Evolutionary conservation across 1,140 invertebrate species (phyloP), one percentile per base, ranked within the genome.

Genomic region (Pachypsylla venusta): DNA sequence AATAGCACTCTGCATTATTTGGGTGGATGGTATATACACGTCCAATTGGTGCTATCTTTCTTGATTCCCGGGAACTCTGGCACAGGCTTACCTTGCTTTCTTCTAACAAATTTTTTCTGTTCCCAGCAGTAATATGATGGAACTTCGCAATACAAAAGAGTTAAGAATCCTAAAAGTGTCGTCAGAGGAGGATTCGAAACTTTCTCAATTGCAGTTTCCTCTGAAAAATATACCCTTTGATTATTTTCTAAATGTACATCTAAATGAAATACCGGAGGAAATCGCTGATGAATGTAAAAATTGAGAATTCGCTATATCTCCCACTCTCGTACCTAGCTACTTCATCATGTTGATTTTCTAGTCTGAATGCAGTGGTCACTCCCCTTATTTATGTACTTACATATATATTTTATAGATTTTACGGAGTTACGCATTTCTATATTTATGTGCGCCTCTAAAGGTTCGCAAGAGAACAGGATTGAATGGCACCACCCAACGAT

Each of bases 211-310:
- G 57, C 54, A 54, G 65, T 63, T 4, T 62, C 60, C 14, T 12
- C 20, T 40, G 39, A 57, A 60, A 65, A 72, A 59, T 58, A 66
- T 25, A 69, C 60, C 14, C 57, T 19, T 63, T 70, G 67, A 25
- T 63, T 60, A 60, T 65, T 61, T 40, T 67, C 70, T 48, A 67
- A 12, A 68, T 74, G 67, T 19, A 74, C 62, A 24, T 60, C 58
- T 53, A 71, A 59, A 57, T 70, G 65, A 14, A 66, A 20, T 54
- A 74, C 67, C 39, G 67, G 20, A 48, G 70, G 71, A 60, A 67
- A 62, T 25, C 66, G 53, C 57, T 71, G 65, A 56, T 72, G 69
- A 25, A 74, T 67, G n/a, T 61, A 61, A 59, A 70, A 72, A 42
- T 59, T 48, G 4, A 70, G 65, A 40, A 75, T 70, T 55, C 66